Conservation (phyloP, 2,113 vertebrate species). For the Elephantulus edwardii region DNA sequence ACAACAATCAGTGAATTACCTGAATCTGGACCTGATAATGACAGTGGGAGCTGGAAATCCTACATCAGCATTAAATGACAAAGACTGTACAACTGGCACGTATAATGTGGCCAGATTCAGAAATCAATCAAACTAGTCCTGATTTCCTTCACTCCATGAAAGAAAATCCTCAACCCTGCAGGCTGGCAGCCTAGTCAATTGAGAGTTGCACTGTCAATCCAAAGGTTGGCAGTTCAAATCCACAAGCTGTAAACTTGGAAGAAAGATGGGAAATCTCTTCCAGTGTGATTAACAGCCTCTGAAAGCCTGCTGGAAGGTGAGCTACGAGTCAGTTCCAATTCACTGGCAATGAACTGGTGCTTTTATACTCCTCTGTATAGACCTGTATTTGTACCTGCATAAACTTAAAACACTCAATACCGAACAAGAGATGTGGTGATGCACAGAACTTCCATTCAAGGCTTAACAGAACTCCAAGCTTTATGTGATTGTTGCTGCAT, state of each 20-base stretch:
- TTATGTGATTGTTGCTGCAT: background rate
- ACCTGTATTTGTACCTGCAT: background rate
- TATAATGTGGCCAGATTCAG: background rate
- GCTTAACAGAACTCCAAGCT: background rate
- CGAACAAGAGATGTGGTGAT: background rate
- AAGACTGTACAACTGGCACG: slow-evolving; percentile 11
- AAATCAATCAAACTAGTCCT: slow-evolving; percentile 4
- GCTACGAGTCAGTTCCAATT: too few species aligned
- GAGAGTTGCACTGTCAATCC: too few species aligned
- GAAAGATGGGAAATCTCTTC: too few species aligned
- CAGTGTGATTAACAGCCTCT: too few species aligned
- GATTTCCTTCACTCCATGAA: background rate
- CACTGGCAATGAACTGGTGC: too few species aligned
- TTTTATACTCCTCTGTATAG: background rate
- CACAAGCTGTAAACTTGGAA: too few species aligned
- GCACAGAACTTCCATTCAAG: background rate
- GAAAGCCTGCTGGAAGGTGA: too few species aligned
- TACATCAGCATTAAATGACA: fast-evolving
- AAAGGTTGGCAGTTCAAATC: too few species aligned
- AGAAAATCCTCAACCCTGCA: slow-evolving; percentile 49
- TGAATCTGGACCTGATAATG: background rate
- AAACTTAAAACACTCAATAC: slow-evolving; percentile 10
- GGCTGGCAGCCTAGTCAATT: too few species aligned
- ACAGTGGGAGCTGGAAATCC: slow-evolving; percentile 15
- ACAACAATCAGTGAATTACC: background rate